Percentiles rank a stretch among this genome's conserved stretches.
phyloP scores from a whole-genome alignment of 2,113 vertebrate species.

The Scomber scombrus region DNA sequence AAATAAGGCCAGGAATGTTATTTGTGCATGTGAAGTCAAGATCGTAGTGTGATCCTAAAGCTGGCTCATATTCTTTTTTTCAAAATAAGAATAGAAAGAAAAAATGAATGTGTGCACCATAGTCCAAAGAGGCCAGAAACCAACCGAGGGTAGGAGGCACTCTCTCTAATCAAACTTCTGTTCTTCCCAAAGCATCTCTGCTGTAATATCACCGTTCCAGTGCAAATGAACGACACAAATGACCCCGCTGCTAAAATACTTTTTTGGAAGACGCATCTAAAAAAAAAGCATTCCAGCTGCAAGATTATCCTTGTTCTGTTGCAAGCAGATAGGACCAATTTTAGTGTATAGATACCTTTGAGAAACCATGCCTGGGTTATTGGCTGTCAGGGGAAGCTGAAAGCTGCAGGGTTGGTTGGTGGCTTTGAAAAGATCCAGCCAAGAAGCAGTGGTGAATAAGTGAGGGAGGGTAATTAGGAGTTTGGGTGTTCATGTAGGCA shows the following conservation, averaged over 20 bases:
- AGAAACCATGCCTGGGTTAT: conserved; percentile 60
- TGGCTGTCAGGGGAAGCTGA: conserved; percentile 56
- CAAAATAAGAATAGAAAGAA: conserved; percentile 35
- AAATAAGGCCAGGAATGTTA: conserved; percentile 76
- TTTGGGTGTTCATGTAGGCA: conserved; percentile 48
- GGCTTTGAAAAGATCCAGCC: conserved; percentile 54
- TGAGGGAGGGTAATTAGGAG: conserved; percentile 27
- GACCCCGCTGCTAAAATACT: conserved; percentile 55
- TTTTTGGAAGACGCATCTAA: conserved; percentile 36
- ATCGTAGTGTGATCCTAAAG: conserved; percentile 78
- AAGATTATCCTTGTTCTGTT: conserved; percentile 45
- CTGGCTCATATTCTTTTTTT: conserved; percentile 50
- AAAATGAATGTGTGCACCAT: conserved; percentile 63
- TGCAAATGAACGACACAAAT: conserved; percentile 39
- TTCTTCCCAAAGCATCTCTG: conserved; percentile 54
- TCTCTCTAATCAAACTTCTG: conserved; percentile 46
- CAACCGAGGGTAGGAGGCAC: conserved; percentile 67
- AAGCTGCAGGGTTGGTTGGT: conserved; percentile 59
- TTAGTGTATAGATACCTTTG: conserved; percentile 72
- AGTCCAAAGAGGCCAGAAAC: conserved; percentile 72
- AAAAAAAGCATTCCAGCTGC: conserved; percentile 51
- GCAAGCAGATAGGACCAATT: conserved; percentile 52
- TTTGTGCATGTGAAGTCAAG: conserved; percentile 77
- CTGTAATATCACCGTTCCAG: conserved; percentile 49
- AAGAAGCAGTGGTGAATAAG: conserved; percentile 59